Evolutionary conservation across 1,140 invertebrate genomes (phyloP).

Genomic region (Notospermus geniculatus): DNA sequence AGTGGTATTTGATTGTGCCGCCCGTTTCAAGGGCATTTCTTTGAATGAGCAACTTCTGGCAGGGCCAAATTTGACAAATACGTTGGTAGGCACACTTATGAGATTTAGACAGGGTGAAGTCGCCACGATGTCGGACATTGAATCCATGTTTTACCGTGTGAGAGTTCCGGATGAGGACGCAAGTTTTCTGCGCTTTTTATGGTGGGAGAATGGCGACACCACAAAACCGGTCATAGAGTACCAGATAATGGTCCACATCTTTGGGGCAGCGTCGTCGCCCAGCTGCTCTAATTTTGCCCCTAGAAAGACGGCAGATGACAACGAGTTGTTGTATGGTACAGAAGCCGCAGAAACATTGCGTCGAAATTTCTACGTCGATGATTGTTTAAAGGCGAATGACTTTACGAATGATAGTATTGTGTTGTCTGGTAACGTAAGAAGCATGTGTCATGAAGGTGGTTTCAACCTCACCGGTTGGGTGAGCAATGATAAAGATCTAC

Average conservation of each 20-base stretch:
- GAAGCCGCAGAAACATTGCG: not conserved
- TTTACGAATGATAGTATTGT: not conserved
- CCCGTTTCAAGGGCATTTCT: conserved; percentile 25
- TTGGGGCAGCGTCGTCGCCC: too few relatives aligned
- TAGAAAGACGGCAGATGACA: conserved; percentile 18
- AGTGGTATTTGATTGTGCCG: conserved; percentile 30
- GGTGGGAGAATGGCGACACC: conserved; percentile 19
- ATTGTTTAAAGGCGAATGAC: conserved; percentile 14
- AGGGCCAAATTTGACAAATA: conserved; percentile 50
- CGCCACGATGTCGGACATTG: conserved; percentile 25
- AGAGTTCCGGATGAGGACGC: conserved; percentile 17
- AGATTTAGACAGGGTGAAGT: conserved; percentile 27
- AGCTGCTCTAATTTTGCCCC: conserved; percentile 22
- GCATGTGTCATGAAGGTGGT: not conserved
- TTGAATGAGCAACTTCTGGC: conserved; percentile 31
- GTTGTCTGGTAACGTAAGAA: not conserved
- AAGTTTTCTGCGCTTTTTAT: too few relatives aligned
- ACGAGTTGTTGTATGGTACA: not conserved
- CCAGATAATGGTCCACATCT: conserved; percentile 26
- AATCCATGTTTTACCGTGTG: conserved; percentile 30
- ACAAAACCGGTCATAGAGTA: conserved; percentile 14
- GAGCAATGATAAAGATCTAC: conserved; percentile 13
- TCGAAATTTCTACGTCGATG: conserved; percentile 27
- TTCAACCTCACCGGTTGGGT: conserved; percentile 10
- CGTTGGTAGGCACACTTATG: conserved; percentile 29